Evolutionary conservation across 2,113 vertebrate species (phyloP).

Genomic region (Sisor rabdophorus): DNA sequence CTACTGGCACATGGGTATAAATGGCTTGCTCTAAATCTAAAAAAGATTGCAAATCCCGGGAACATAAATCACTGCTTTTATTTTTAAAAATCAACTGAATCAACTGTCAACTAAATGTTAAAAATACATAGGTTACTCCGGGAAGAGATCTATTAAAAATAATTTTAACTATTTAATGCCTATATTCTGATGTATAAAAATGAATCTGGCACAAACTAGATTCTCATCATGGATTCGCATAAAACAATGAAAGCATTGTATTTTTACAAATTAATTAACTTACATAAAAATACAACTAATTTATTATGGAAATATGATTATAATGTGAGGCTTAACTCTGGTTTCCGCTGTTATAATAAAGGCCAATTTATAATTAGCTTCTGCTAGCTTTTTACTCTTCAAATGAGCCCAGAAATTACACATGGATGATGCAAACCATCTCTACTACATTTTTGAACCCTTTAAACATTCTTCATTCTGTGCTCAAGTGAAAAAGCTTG

Average conservation of each 20-base stretch:
- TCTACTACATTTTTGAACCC: background rate
- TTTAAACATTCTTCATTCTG: background rate
- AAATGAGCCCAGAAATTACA: background rate
- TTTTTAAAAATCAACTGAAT: background rate
- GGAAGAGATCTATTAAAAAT: background rate
- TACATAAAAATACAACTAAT: background rate
- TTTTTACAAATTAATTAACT: background rate
- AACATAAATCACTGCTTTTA: background rate
- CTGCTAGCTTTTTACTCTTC: background rate
- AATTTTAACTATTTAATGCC: background rate
- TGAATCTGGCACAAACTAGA: background rate
- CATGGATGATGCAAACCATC: background rate
- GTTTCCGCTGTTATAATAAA: constrained; percentile 1
- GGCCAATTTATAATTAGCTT: background rate
- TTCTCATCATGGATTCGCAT: no score
- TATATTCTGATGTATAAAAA: background rate
- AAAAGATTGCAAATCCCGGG: background rate
- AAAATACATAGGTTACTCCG: background rate
- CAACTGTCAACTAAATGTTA: background rate
- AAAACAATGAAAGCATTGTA: no score
- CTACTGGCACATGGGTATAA: background rate
- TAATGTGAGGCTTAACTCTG: background rate
- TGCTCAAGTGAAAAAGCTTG: background rate
- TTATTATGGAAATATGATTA: background rate
- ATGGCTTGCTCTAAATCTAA: background rate